A percentile compares a stretch with the other conserved stretches of the same genome.
Evolutionary conservation across 2,888 invertebrate species (phyloP).

Genomic region (Escarpia spicata): DNA sequence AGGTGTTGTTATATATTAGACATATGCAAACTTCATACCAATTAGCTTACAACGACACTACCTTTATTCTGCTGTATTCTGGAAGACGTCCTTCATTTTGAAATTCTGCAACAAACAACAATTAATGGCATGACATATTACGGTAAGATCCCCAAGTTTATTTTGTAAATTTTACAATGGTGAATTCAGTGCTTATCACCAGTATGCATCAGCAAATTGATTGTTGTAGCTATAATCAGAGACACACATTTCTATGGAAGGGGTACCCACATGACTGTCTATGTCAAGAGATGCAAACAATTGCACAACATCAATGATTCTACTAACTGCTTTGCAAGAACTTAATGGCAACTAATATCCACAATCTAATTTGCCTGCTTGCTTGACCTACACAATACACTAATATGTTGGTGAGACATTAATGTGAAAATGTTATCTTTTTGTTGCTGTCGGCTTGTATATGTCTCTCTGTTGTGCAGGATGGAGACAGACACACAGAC

Average conservation of each 20-base stretch:
- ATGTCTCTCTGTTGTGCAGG: not conserved
- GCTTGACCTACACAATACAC: too few species aligned
- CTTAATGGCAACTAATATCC: not conserved
- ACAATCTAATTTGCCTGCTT: too few species aligned
- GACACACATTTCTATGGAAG: too few species aligned
- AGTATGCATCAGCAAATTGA: not conserved
- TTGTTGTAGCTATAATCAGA: not conserved
- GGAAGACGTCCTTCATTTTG: not conserved
- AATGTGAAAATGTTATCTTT: not conserved
- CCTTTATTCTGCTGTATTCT: not conserved
- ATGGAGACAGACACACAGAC: not conserved
- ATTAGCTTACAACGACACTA: not conserved
- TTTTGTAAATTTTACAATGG: not conserved
- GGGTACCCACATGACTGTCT: too few species aligned
- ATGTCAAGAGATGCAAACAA: not conserved
- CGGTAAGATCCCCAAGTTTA: not conserved
- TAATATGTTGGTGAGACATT: too few species aligned
- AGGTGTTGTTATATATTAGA: not conserved
- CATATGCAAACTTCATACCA: not conserved
- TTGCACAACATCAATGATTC: not conserved
- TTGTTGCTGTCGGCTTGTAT: not conserved
- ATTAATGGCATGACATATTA: not conserved
- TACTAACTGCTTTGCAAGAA: not conserved
- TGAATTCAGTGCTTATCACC: not conserved
- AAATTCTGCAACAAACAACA: not conserved